These are phyloP conservation scores for Cryptus viduatorius DNA, from an alignment of 2,888 invertebrate genomes.

Conservation along the genomic window DNA sequence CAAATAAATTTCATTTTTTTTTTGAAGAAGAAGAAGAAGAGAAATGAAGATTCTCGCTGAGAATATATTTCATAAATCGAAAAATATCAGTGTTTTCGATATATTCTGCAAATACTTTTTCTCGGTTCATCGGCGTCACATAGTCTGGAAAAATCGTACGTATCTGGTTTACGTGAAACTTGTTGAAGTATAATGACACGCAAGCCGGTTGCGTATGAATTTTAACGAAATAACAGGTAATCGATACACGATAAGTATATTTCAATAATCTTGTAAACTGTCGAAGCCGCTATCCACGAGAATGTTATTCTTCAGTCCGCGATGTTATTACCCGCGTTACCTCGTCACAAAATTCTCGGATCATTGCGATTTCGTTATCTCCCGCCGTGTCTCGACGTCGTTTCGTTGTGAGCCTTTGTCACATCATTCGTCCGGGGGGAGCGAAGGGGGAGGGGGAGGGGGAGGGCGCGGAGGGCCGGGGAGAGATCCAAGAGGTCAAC, in stretches of 20 bases:
- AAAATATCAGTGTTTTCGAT: neutral
- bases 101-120: conserved; percentile 19
- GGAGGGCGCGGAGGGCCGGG: neutral
- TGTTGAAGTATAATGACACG: too few species aligned
- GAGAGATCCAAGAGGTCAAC: conserved; percentile 55
- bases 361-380: conserved; percentile 21
- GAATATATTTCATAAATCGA: neutral
- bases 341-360: conserved; percentile 22
- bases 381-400: conserved; percentile 4
- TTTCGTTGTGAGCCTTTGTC: conserved; percentile 31
- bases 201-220: neutral
- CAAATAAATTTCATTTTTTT: too few species aligned
- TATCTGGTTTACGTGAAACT: too few species aligned
- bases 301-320: neutral
- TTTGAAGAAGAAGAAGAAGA: too few species aligned
- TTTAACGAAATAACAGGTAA: neutral
- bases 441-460: conserved; percentile 14
- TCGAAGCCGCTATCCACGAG: neutral
- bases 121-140: neutral
- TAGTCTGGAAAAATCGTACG: too few species aligned
- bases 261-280: neutral
- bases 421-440: conserved; percentile 28
- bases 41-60: neutral
- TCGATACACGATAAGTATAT: neutral
- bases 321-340: conserved; percentile 17